These are phyloP conservation scores for Coregonus clupeaformis DNA, from an alignment of 2,113 vertebrate species.

Conservation along the genomic window DNA sequence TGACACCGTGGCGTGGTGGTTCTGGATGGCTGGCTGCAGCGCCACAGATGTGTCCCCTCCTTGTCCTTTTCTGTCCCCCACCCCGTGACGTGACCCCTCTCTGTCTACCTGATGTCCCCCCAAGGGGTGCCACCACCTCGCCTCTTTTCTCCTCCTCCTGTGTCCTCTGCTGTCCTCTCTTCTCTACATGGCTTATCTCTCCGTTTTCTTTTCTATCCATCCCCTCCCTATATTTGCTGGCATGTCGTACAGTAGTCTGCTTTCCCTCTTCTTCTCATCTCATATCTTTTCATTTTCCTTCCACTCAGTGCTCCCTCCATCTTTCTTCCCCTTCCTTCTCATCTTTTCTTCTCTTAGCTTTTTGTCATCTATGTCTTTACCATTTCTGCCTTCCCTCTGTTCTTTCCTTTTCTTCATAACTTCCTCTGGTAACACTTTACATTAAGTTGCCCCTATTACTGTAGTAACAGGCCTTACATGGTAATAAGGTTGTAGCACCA, in stretches of 20 bases:
- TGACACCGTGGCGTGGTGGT: constrained; percentile 47
- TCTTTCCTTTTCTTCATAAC: constrained; percentile 1
- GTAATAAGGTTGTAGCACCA: no score
- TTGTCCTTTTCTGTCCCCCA: constrained; percentile 59
- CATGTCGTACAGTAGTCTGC: neutral
- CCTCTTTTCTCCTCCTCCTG: neutral
- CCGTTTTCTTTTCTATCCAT: neutral
- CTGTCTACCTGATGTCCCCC: constrained; percentile 37
- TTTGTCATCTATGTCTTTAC: constrained; percentile 36
- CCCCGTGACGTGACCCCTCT: constrained; percentile 41
- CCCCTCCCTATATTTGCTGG: neutral
- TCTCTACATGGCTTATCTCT: neutral
- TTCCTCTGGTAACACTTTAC: neutral
- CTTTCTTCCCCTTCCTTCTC: constrained; percentile 14
- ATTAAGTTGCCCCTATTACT: no score
- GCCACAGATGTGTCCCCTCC: constrained; percentile 52
- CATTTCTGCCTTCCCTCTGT: constrained; percentile 21
- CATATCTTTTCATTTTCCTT: neutral
- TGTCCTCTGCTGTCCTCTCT: no score
- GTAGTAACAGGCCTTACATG: no score
- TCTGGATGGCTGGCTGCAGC: constrained; percentile 54
- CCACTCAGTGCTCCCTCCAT: constrained; percentile 6
- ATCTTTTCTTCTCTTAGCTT: constrained; percentile 22
- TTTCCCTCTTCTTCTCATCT: neutral
- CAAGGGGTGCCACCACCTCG: constrained; percentile 17